Conservation (phyloP, 2,113 vertebrate species). For the Melanerpes aurifrons region DNA sequence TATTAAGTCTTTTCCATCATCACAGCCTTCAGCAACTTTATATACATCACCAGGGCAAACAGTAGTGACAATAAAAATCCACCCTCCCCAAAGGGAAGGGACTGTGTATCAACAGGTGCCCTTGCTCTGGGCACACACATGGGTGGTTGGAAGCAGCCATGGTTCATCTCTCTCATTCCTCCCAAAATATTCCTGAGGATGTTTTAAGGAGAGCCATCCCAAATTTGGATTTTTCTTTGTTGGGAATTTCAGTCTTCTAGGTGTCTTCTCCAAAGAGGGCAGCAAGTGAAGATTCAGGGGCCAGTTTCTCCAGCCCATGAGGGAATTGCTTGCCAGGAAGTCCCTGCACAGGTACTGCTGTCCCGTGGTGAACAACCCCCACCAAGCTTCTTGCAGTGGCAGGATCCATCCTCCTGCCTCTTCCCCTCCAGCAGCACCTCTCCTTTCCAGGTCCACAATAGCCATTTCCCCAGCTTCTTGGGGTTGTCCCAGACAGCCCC, state of each 20-base stretch:
- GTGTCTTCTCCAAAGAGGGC: not conserved
- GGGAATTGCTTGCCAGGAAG: not conserved
- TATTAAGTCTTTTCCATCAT: slow-evolving; percentile 19
- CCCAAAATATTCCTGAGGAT: not conserved
- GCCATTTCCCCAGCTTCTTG: not conserved
- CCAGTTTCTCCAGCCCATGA: not conserved
- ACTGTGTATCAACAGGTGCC: not conserved
- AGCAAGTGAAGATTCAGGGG: not conserved
- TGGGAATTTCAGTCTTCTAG: not conserved
- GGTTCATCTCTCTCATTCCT: not conserved
- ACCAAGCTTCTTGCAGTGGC: fast-evolving
- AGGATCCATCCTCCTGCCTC: not conserved
- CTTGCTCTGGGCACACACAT: not conserved
- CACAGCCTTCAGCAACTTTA: not conserved
- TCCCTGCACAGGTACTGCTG: not conserved
- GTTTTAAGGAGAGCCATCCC: not conserved
- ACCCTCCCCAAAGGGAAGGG: not conserved
- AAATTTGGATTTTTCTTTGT: not conserved
- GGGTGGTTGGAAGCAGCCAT: not conserved
- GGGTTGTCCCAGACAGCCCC: not conserved
- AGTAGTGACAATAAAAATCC: not conserved
- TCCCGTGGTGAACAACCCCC: not conserved
- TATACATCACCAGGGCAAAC: not conserved
- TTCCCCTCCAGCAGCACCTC: not conserved
- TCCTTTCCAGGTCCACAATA: not conserved